Evolutionary conservation across 2,113 vertebrate species (phyloP), one percentile per base, ranked within the genome.

Genomic region (Syngnathus typhle): DNA sequence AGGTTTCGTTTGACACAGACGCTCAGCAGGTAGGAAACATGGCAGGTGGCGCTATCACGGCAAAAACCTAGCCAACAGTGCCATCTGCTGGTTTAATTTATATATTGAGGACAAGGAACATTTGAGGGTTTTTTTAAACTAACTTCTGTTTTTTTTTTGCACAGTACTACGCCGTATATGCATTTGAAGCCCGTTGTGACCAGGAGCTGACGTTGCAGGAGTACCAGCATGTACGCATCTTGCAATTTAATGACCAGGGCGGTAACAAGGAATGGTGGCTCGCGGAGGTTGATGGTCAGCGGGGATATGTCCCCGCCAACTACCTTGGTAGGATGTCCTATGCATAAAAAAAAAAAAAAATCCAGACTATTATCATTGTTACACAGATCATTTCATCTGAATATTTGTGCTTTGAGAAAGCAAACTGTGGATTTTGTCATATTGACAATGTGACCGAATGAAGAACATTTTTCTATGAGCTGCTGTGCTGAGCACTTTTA

Each of bases 201-300:
- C 91, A 97, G 71, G 97, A 99, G 82, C 93, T 99, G 71, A 98
- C 93, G 55, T 88, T 99, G 76, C 93, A 95, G 71, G 95, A 96
- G 75, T 92, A 94, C 78, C 94, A 99, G 77, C 92, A 92, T 36
- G 94, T 99, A 65, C 92, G 88, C 5, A 96, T 99, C 76, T 89
- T 99, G 47, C 62, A 88, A 56, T 96, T 98, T 86, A 94, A 90
- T 3, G 97, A 99, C 85, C 83, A 94, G 56, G 95, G 95, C 58
- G 96, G 97, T 47, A 98, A 98, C 72, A 95, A 93, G 72, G 94
- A 98, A 59, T 98, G 97, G 97, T 98, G 97, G 97, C 77, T 99
- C 55, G 97, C 95, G 0, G 97, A 98, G 88, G 91, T 90, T 2
- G 90, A 95, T 16, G 97, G 97, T 47, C 94, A 94, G 74, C 94